Conservation (phyloP, 2,888 invertebrate species). For the Pilophorus perplexus region DNA sequence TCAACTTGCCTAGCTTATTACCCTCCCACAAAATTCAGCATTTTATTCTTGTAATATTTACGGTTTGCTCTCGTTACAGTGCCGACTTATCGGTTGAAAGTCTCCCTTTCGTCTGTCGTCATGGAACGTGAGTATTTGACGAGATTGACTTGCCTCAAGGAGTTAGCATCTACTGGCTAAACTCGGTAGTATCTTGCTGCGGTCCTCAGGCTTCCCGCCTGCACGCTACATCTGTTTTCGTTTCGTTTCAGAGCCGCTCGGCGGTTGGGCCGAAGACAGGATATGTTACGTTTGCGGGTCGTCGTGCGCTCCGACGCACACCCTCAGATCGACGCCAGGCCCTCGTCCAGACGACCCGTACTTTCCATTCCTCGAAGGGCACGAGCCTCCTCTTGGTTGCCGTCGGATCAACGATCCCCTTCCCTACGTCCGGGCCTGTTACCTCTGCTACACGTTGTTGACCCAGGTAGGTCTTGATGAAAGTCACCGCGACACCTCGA, state of each 20-base stretch:
- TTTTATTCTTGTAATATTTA: too few relatives aligned
- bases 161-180: too few relatives aligned
- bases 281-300: constrained; percentile 39
- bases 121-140: too few relatives aligned
- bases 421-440: constrained; percentile 60
- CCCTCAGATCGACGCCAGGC: constrained; percentile 62
- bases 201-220: too few relatives aligned
- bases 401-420: constrained; percentile 48
- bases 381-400: constrained; percentile 81
- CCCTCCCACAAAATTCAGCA: too few relatives aligned
- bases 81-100: too few relatives aligned
- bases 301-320: constrained; percentile 27
- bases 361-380: constrained; percentile 88
- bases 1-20: too few relatives aligned
- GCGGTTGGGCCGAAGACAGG: constrained; percentile 34
- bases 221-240: too few relatives aligned
- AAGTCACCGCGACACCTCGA: neutral
- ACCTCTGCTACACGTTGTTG: constrained; percentile 76
- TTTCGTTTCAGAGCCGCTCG: constrained; percentile 28
- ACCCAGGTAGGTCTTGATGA: constrained; percentile 20
- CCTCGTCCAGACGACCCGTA: constrained; percentile 74
- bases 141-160: too few relatives aligned
- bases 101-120: too few relatives aligned
- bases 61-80: too few relatives aligned
- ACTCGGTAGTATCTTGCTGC: too few relatives aligned